A percentile compares a stretch with the other conserved stretches of the same genome.
phyloP scores from a whole-genome alignment of 1,140 invertebrate genomes.

The Reticulitermes speratus region DNA sequence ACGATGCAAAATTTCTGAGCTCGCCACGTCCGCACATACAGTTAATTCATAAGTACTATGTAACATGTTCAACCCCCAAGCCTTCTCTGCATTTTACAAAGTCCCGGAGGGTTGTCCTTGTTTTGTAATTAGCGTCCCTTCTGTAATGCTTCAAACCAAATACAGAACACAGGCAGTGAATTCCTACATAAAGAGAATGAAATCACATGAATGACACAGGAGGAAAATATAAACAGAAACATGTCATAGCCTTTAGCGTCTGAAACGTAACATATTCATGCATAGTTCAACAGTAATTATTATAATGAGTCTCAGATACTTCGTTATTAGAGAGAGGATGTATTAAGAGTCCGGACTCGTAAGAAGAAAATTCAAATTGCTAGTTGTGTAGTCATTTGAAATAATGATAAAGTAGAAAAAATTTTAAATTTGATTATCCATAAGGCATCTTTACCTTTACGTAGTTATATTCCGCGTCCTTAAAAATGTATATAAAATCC shows the following conservation, averaged over 20 bases:
- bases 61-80: too few relatives aligned
- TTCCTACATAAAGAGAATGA: background rate
- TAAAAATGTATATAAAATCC: too few relatives aligned
- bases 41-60: background rate
- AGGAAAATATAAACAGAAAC: background rate
- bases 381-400: too few relatives aligned
- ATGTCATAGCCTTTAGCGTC: background rate
- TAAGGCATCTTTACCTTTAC: too few relatives aligned
- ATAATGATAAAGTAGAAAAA: too few relatives aligned
- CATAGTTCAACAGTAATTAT: too few relatives aligned
- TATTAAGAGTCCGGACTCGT: too few relatives aligned
- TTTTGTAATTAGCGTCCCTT: constrained; percentile 12
- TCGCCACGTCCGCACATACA: background rate
- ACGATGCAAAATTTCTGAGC: background rate
- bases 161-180: background rate
- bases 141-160: constrained; percentile 6
- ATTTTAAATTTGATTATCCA: too few relatives aligned
- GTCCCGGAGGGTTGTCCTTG: background rate
- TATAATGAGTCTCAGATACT: too few relatives aligned
- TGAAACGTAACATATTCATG: background rate
- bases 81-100: background rate
- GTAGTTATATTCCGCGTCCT: too few relatives aligned
- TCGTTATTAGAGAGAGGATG: too few relatives aligned
- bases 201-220: constrained; percentile 11
- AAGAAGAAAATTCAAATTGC: too few relatives aligned